phyloP scores from a whole-genome alignment of 2,888 invertebrate species.

The Watsonalla binaria region DNA sequence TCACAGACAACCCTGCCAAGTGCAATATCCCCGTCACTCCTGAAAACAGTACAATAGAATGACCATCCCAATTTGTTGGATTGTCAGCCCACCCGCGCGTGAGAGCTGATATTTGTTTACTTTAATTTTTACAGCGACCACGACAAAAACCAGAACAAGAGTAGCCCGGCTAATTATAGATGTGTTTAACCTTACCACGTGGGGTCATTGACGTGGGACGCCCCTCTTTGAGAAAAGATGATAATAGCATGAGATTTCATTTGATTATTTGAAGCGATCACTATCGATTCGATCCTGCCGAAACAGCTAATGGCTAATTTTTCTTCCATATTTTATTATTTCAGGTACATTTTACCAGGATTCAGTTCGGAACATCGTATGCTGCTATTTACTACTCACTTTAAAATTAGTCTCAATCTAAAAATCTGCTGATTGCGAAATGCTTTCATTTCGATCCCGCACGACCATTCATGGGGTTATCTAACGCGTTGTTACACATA shows the following conservation, averaged over 20 bases:
- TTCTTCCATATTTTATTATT: too few relatives aligned
- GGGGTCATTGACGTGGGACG: constrained; percentile 62
- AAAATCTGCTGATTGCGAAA: too few relatives aligned
- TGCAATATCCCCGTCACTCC: constrained; percentile 17
- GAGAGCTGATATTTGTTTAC: constrained; percentile 71
- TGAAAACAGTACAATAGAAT: constrained; percentile 13
- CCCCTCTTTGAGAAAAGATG: constrained; percentile 17
- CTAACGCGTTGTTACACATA: too few relatives aligned
- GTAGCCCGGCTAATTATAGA: constrained; percentile 62
- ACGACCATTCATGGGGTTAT: too few relatives aligned
- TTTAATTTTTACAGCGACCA: constrained; percentile 74
- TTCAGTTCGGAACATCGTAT: too few relatives aligned
- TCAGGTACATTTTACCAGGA: too few relatives aligned
- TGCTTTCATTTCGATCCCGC: too few relatives aligned
- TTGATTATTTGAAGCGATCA: too few relatives aligned
- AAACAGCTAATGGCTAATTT: neutral
- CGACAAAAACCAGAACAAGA: constrained; percentile 75
- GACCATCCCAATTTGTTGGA: constrained; percentile 32
- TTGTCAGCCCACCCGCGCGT: constrained; percentile 67
- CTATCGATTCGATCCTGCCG: too few relatives aligned
- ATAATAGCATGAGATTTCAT: constrained; percentile 16
- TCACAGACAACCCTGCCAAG: constrained; percentile 23
- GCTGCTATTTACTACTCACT: too few relatives aligned
- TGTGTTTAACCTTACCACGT: constrained; percentile 61
- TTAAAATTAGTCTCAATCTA: too few relatives aligned